Evolutionary conservation across 2,113 vertebrate species (phyloP).

Genomic region (Euleptes europaea): DNA sequence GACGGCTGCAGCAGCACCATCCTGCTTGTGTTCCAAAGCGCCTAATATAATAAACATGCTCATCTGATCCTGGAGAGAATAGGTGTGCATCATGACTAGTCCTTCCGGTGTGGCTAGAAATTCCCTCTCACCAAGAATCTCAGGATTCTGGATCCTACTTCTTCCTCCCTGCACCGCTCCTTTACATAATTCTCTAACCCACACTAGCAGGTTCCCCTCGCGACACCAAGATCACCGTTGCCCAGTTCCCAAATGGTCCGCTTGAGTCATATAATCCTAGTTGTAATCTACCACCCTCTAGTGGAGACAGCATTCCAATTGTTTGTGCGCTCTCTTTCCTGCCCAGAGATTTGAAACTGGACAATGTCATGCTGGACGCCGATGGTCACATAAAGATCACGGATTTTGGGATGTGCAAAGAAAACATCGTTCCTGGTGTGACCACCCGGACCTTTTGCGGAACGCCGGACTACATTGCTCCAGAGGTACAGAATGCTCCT

Average conservation of each 20-base stretch:
- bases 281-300: not conserved
- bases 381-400: conserved; percentile 93
- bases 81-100: no score
- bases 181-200: no score
- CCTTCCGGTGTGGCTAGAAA: not conserved
- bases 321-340: not conserved
- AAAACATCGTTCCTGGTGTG: conserved; percentile 84
- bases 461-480: conserved; percentile 91
- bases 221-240: not conserved
- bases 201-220: no score
- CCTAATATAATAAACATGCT: no score
- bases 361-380: conserved; percentile 89
- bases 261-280: no score
- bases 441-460: conserved; percentile 90
- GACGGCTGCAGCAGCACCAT: no score
- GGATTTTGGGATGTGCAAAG: conserved; percentile 92
- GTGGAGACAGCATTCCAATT: not conserved
- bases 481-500: conserved; percentile 76
- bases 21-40: no score
- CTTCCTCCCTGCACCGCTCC: not conserved
- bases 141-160: not conserved
- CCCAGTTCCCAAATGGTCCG: not conserved
- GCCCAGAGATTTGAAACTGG: conserved; percentile 88
- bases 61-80: no score
- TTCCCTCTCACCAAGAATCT: not conserved